A percentile compares a stretch with the other conserved stretches of the same genome.
Conservation (phyloP, 2,888 invertebrate genomes). For the Atethmia centrago region DNA sequence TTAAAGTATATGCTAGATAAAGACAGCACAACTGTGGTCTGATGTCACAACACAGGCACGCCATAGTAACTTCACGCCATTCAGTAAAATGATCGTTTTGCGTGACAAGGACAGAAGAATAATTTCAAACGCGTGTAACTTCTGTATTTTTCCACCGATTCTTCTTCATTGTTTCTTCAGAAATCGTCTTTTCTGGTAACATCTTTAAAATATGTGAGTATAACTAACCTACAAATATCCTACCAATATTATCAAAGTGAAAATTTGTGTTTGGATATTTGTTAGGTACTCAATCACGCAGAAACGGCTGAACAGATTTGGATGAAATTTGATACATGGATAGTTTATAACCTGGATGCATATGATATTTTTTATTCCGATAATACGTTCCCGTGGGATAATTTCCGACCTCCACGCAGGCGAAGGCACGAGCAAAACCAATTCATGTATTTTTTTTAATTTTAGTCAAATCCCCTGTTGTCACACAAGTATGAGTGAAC, state of each 20-base stretch:
- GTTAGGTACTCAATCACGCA: too few relatives aligned
- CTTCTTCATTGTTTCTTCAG: background rate
- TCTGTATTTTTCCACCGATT: background rate
- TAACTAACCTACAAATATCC: too few relatives aligned
- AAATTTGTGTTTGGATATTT: too few relatives aligned
- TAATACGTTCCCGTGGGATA: too few relatives aligned
- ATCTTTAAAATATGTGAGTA: background rate
- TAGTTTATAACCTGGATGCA: too few relatives aligned
- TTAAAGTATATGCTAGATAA: background rate
- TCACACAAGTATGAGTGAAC: background rate
- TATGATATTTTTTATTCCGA: too few relatives aligned
- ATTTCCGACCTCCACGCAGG: too few relatives aligned
- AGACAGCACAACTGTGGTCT: background rate
- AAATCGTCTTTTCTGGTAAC: background rate
- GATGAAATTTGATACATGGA: too few relatives aligned
- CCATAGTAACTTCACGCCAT: background rate
- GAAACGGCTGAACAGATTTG: too few relatives aligned
- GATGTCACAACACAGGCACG: background rate
- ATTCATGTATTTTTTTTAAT: background rate
- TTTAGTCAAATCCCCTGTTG: background rate
- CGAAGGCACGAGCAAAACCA: background rate
- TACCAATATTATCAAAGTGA: background rate
- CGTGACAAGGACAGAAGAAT: background rate
- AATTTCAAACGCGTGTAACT: too few relatives aligned
- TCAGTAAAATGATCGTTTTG: background rate